These are phyloP conservation scores for Morinoia aosen DNA, from an alignment of 2,888 invertebrate species.

Conservation along the genomic window DNA sequence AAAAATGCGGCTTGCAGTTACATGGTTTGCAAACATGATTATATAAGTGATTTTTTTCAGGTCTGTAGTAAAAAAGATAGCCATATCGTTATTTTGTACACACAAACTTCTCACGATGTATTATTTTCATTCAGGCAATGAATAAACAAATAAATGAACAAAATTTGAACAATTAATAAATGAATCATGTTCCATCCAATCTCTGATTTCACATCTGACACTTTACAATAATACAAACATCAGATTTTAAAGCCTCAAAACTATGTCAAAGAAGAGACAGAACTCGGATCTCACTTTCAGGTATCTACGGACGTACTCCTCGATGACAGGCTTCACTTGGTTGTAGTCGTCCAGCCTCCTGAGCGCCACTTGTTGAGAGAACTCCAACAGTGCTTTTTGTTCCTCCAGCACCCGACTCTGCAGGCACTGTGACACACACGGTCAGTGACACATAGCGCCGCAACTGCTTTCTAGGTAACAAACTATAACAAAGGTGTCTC, in stretches of 20 bases:
- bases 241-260: background rate
- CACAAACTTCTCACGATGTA: too few relatives aligned
- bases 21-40: too few relatives aligned
- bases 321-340: conserved; percentile 57
- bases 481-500: too few relatives aligned
- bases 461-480: too few relatives aligned
- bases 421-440: conserved; percentile 56
- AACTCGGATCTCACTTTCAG: conserved; percentile 2
- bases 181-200: background rate
- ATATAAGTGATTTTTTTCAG: too few relatives aligned
- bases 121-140: background rate
- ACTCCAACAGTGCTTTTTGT: conserved; percentile 61
- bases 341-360: conserved; percentile 57
- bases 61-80: too few relatives aligned
- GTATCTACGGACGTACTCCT: conserved; percentile 57
- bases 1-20: too few relatives aligned
- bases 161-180: background rate
- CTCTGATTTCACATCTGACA: background rate
- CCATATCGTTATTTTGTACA: too few relatives aligned
- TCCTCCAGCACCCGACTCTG: conserved; percentile 63
- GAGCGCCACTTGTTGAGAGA: conserved; percentile 58
- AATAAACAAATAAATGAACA: background rate
- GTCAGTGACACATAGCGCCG: background rate
- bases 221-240: background rate
- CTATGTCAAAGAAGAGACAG: background rate